phyloP scores from a whole-genome alignment of 2,113 vertebrate genomes.

The Nannospalax galili region DNA sequence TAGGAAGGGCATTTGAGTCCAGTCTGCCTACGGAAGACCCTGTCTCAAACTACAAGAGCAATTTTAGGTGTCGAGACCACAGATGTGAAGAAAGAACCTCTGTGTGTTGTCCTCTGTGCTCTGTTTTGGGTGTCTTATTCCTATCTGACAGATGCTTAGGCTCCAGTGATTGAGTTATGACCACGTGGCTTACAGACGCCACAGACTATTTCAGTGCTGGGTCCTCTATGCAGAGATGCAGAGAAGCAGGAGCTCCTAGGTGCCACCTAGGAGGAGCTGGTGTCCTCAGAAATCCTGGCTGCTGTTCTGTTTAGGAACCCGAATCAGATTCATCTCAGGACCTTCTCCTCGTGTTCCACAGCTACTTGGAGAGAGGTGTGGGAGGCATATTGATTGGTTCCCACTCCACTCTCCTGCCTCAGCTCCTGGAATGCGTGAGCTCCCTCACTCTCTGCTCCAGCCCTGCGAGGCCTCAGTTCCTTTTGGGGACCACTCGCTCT shows the following conservation, averaged over 20 bases:
- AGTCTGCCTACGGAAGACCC: no score
- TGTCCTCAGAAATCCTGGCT: background rate
- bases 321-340: background rate
- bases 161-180: accelerated
- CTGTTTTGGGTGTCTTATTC: no score
- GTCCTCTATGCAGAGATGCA: no score
- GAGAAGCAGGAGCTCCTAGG: no score
- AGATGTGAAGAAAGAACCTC: background rate
- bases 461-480: no score
- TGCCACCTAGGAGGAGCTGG: accelerated
- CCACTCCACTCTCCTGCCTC: background rate
- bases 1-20: background rate
- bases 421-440: background rate
- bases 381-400: no score
- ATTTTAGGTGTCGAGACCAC: background rate
- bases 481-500: background rate
- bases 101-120: background rate
- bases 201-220: accelerated
- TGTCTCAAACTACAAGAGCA: background rate
- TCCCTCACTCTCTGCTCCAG: background rate
- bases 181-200: no score
- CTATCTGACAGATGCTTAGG: no score
- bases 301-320: accelerated
- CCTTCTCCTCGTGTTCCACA: background rate
- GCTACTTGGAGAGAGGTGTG: background rate